Conservation (phyloP, 2,113 vertebrate species). For the Nycticebus coucang region DNA sequence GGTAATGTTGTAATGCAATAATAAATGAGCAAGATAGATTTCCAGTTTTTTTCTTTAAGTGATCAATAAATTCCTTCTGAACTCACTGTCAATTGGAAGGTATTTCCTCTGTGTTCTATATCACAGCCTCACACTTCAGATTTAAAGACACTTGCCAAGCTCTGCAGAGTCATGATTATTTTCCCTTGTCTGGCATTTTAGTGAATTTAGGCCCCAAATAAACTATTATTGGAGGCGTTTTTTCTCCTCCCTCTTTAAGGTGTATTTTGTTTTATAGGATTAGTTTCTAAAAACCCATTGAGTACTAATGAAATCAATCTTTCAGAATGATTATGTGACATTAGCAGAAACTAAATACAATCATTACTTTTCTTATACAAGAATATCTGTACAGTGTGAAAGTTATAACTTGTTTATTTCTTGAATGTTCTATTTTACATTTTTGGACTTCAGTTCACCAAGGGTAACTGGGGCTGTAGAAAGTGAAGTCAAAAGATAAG, state of each 20-base stretch:
- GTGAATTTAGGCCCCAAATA: background rate
- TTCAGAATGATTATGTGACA: background rate
- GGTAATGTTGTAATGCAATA: background rate
- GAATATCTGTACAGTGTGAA: background rate
- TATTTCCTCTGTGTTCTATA: background rate
- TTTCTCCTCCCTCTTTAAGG: background rate
- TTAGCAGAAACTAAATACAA: background rate
- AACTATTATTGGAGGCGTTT: background rate
- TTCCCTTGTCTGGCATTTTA: background rate
- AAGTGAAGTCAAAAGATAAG: background rate
- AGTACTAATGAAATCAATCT: background rate
- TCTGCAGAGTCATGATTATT: background rate
- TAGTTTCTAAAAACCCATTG: background rate
- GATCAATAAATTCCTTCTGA: background rate
- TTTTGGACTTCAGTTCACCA: background rate
- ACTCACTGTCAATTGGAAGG: background rate
- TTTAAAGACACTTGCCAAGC: background rate
- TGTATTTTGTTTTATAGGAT: background rate
- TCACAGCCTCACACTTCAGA: background rate
- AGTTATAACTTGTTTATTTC: background rate
- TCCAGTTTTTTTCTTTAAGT: background rate
- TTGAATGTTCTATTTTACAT: background rate
- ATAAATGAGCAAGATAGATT: background rate
- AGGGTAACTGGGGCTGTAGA: background rate
- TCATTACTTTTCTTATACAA: background rate